phyloP scores from a whole-genome alignment of 2,888 invertebrate species.

The Cephus rjabovi region DNA sequence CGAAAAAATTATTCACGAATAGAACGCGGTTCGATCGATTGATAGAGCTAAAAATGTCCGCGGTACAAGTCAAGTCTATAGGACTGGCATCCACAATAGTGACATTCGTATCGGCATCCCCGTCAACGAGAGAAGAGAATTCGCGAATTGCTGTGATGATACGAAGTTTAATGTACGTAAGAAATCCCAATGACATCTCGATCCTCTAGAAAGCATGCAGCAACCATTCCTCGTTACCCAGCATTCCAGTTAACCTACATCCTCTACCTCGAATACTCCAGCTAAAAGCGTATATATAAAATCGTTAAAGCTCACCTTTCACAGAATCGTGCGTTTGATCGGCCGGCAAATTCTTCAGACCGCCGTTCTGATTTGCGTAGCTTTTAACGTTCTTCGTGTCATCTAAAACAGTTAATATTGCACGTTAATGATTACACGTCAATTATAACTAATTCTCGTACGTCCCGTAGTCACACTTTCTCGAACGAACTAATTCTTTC shows the following conservation, averaged over 20 bases:
- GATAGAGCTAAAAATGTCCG: background rate
- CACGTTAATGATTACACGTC: background rate
- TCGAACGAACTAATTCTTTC: background rate
- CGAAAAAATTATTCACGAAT: background rate
- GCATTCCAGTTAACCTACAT: background rate
- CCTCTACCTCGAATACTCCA: background rate
- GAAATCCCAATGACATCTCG: background rate
- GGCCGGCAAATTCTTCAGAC: conserved; percentile 38
- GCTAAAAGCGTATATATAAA: background rate
- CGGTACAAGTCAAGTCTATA: background rate
- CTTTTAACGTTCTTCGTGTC: conserved; percentile 50
- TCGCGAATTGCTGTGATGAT: background rate
- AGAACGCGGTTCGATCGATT: background rate
- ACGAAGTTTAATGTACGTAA: background rate
- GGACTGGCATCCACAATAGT: background rate
- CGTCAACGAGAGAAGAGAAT: background rate
- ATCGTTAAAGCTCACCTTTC: conserved; percentile 33
- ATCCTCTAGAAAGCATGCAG: background rate
- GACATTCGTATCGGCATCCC: background rate
- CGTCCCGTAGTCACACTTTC: conserved; percentile 1
- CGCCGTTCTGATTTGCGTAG: conserved; percentile 56
- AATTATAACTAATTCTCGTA: background rate
- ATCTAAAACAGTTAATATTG: conserved; percentile 49
- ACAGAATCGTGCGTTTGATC: conserved; percentile 27
- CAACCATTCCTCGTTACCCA: background rate